Percentiles rank a stretch among this genome's conserved stretches.
Evolutionary conservation across 2,113 vertebrate genomes (phyloP).

Genomic region (Pseudorhombus dupliciocellatus): DNA sequence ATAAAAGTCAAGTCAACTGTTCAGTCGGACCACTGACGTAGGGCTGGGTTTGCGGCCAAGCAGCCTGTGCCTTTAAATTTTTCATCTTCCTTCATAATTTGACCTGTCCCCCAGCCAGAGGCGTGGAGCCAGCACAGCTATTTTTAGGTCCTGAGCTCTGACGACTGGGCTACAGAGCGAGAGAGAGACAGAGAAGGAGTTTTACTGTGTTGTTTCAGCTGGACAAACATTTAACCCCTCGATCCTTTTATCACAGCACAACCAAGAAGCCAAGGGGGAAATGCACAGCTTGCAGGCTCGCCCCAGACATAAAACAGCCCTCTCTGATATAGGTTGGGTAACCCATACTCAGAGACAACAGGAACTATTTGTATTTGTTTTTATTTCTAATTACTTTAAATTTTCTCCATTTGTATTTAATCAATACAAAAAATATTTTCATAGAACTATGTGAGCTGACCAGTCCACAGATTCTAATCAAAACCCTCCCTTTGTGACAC

Average conservation of each 20-base stretch:
- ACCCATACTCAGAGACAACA: slow-evolving; percentile 31
- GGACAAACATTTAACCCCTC: slow-evolving; percentile 79
- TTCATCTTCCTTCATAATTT: slow-evolving; percentile 85
- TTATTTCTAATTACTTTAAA: not conserved
- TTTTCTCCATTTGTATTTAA: too few relatives aligned
- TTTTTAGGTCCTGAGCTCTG: slow-evolving; percentile 79
- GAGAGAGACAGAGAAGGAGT: slow-evolving; percentile 72
- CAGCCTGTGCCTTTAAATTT: slow-evolving; percentile 83
- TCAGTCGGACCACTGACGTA: slow-evolving; percentile 71
- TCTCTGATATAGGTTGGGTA: slow-evolving; percentile 20
- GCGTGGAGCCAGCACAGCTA: slow-evolving; percentile 79
- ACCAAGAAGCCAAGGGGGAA: slow-evolving; percentile 59
- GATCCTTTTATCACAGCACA: slow-evolving; percentile 62
- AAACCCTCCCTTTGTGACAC: not conserved
- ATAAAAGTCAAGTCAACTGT: slow-evolving; percentile 72
- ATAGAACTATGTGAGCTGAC: not conserved
- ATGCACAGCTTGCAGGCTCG: slow-evolving; percentile 55
- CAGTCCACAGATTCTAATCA: not conserved
- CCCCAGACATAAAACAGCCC: slow-evolving; percentile 39
- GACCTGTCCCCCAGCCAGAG: slow-evolving; percentile 84
- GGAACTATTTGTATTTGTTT: not conserved
- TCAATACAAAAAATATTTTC: too few relatives aligned
- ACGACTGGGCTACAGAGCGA: slow-evolving; percentile 73
- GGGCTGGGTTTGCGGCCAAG: slow-evolving; percentile 68
- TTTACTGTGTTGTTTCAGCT: slow-evolving; percentile 81